Conservation (phyloP, 2,888 invertebrate species). For the Balanococcus diminutus region DNA sequence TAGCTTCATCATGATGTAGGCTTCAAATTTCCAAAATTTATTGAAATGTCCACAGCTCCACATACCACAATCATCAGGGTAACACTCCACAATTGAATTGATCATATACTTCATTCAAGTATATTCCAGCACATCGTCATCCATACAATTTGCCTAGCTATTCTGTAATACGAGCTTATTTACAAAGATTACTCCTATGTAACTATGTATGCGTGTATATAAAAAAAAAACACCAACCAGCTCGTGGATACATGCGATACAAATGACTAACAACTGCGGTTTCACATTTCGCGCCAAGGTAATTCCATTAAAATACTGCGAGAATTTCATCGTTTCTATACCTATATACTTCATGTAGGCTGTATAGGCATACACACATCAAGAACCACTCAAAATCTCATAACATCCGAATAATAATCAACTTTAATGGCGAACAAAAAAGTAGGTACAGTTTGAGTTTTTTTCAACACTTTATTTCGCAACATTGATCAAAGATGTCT, state of each 20-base stretch:
- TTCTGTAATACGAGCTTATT: background rate
- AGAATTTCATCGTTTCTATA: background rate
- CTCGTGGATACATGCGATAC: background rate
- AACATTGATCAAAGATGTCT: background rate
- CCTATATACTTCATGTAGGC: background rate
- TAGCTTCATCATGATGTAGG: no score
- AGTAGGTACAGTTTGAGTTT: background rate
- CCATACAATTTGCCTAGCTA: background rate
- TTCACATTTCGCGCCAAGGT: slow-evolving; percentile 27
- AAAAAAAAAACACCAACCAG: background rate
- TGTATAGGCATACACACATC: background rate
- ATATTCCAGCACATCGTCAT: background rate
- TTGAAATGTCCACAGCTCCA: no score
- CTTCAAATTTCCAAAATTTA: no score
- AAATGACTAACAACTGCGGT: slow-evolving; percentile 25
- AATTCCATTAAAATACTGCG: slow-evolving; percentile 9
- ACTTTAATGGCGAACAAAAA: background rate
- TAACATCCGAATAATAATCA: background rate
- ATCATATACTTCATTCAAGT: background rate
- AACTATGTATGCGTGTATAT: background rate
- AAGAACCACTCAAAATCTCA: background rate
- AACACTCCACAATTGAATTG: background rate
- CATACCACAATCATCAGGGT: no score
- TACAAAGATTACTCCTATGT: background rate
- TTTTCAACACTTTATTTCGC: background rate